These are phyloP conservation scores for Plumapathes pennacea DNA, from an alignment of 92 coral and sea anemone species.

Conservation along the genomic window DNA sequence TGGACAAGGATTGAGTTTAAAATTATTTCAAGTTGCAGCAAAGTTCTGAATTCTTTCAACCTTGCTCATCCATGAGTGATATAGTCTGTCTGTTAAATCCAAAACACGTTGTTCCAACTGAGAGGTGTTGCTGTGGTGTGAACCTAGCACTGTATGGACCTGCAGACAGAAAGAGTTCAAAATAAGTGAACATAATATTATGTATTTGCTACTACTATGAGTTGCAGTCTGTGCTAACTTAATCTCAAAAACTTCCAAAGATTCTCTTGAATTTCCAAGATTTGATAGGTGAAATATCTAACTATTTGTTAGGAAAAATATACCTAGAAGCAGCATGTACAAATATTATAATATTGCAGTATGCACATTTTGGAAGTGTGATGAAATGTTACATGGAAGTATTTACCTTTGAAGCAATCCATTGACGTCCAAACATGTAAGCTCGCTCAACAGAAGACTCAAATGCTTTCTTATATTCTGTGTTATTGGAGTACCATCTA, in stretches of 20 bases:
- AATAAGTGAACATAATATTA: too few relatives aligned
- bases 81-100: conserved; percentile 91
- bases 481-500: too few relatives aligned
- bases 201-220: background rate
- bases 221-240: background rate
- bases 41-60: too few relatives aligned
- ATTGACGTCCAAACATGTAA: conserved; percentile 86
- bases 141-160: conserved; percentile 85
- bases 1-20: too few relatives aligned
- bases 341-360: too few relatives aligned
- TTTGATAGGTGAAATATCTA: background rate
- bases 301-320: background rate
- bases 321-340: background rate
- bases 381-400: too few relatives aligned
- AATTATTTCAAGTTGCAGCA: too few relatives aligned
- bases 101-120: conserved; percentile 83
- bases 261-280: background rate
- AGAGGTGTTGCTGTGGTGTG: conserved; percentile 66
- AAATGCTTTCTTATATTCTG: conserved; percentile 83
- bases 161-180: conserved; percentile 7
- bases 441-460: conserved; percentile 79
- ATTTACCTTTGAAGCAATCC: conserved; percentile 87
- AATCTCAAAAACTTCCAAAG: background rate
- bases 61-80: conserved; percentile 83
- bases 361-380: too few relatives aligned